Conservation (phyloP, 2,113 vertebrate genomes). For the human region DNA sequence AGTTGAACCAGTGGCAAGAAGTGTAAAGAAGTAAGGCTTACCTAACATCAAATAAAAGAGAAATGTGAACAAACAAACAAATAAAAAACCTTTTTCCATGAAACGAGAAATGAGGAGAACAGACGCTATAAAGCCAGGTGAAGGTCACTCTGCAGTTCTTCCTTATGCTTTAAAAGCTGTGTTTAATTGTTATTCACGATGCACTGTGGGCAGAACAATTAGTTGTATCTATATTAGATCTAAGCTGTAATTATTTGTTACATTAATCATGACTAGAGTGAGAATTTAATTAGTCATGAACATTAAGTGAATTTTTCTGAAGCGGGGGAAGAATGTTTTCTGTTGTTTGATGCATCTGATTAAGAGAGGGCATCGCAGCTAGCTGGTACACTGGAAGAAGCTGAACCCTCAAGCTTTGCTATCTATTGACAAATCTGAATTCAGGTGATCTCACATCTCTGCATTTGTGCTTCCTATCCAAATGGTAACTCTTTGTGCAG, state of each 20-base stretch:
- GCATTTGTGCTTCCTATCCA: not conserved
- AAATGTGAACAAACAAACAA: conserved; percentile 38
- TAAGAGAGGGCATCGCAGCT: not conserved
- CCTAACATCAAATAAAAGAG: conserved; percentile 66
- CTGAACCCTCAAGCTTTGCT: not conserved
- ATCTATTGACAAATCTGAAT: not conserved
- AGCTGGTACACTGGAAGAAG: not conserved
- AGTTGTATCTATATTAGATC: conserved; percentile 88
- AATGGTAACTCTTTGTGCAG: not conserved
- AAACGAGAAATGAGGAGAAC: conserved; percentile 66
- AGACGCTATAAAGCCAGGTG: conserved; percentile 63
- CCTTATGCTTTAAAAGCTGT: conserved; percentile 76
- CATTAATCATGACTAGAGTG: conserved; percentile 87
- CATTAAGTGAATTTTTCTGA: conserved; percentile 72
- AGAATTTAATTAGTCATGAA: conserved; percentile 86
- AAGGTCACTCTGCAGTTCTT: conserved; percentile 74
- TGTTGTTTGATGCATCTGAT: conserved; percentile 53
- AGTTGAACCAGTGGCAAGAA: conserved; percentile 55
- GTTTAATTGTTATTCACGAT: conserved; percentile 85
- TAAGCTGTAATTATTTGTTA: conserved; percentile 89
- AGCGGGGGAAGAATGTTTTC: not conserved
- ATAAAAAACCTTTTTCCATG: not conserved
- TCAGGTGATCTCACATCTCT: not conserved
- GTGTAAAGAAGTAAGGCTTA: conserved; percentile 57
- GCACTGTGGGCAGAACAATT: conserved; percentile 86